Evolutionary conservation across 2,888 invertebrate species (phyloP), one percentile per base, ranked within the genome.

Genomic region (Zygaena filipendulae): DNA sequence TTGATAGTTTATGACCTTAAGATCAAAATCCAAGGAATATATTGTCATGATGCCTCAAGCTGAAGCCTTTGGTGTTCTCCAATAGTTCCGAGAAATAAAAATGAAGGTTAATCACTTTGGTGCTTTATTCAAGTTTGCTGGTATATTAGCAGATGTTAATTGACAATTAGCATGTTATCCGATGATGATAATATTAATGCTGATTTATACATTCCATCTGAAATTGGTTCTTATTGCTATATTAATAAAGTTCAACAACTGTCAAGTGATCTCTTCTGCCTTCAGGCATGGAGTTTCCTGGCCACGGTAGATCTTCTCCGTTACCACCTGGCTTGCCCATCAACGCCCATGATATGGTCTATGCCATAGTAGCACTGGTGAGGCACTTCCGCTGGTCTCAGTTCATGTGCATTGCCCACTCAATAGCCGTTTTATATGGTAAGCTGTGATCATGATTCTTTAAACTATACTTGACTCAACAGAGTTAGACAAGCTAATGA

Each of bases 221-320:
- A n/a, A n/a, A n/a, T n/a, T n/a, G n/a, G n/a, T n/a, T n/a, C n/a
- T n/a, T n/a, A n/a, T n/a, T n/a, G n/a, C n/a, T n/a, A n/a, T n/a
- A n/a, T n/a, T n/a, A n/a, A n/a, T n/a, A n/a, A n/a, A n/a, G n/a
- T n/a, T n/a, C n/a, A n/a, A n/a, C n/a, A n/a, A n/a, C n/a, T n/a
- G n/a, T n/a, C n/a, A n/a, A n/a, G n/a, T n/a, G n/a, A n/a, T n/a
- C n/a, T n/a, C n/a, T n/a, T n/a, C n/a, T n/a, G n/a, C n/a, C 7
- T 16, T 16, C 51, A 75, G 75, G 52, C 4, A 32, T 75, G 22
- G 87, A 87, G 43, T 51, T 86, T 2, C 87, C 87, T 0, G 84
- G 88, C 0, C 84, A 81, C 37, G 86, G 86, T 1, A 70, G 56
- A 21, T 86, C 86, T 0, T 81, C 82, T 30, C 77, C 75, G 11